These are phyloP conservation scores for Bryconaethiops microstoma DNA, from an alignment of 2,797 vertebrate genomes.

Conservation along the genomic window DNA sequence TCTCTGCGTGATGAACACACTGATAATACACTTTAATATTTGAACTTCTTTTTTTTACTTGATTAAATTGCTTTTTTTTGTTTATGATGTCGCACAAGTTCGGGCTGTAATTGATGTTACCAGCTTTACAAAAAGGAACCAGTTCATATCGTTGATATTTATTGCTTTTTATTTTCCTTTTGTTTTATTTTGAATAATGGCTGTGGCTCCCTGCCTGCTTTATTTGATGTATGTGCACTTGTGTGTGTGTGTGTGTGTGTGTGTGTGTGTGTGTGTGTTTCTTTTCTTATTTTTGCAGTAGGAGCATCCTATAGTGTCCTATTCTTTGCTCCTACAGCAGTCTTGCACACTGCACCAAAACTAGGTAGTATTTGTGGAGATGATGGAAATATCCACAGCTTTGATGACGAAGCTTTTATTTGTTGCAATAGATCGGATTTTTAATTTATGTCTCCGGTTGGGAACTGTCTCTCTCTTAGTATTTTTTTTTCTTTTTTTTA, in stretches of 20 bases:
- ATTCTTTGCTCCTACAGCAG: slow-evolving; percentile 34
- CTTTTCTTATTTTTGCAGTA: slow-evolving; percentile 15
- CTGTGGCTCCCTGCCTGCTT: slow-evolving; percentile 50
- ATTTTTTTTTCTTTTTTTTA: slow-evolving; percentile 58
- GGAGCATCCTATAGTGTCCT: slow-evolving; percentile 27
- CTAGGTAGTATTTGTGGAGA: slow-evolving; percentile 43
- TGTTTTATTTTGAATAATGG: slow-evolving; percentile 34
- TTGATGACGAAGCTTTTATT: slow-evolving; percentile 40
- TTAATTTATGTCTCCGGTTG: slow-evolving; percentile 45
- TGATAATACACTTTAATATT: slow-evolving; percentile 57
- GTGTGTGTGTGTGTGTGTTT: slow-evolving; percentile 30
- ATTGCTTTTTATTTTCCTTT: slow-evolving; percentile 66
- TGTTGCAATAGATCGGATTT: slow-evolving; percentile 49
- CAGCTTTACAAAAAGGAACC: slow-evolving; percentile 73
- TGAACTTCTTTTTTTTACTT: slow-evolving; percentile 60
- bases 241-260: slow-evolving; percentile 24
- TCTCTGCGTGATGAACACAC: slow-evolving; percentile 57
- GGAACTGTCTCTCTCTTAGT: slow-evolving; percentile 1
- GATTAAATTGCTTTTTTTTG: slow-evolving; percentile 24
- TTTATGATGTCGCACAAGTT: slow-evolving; percentile 67
- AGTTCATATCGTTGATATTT: slow-evolving; percentile 73
- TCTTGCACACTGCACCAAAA: slow-evolving; percentile 51
- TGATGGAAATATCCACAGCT: slow-evolving; percentile 44
- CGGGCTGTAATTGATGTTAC: slow-evolving; percentile 63
- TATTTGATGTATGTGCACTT: slow-evolving; percentile 47